phyloP scores from a whole-genome alignment of 2,113 vertebrate genomes.

The Spea bombifrons region DNA sequence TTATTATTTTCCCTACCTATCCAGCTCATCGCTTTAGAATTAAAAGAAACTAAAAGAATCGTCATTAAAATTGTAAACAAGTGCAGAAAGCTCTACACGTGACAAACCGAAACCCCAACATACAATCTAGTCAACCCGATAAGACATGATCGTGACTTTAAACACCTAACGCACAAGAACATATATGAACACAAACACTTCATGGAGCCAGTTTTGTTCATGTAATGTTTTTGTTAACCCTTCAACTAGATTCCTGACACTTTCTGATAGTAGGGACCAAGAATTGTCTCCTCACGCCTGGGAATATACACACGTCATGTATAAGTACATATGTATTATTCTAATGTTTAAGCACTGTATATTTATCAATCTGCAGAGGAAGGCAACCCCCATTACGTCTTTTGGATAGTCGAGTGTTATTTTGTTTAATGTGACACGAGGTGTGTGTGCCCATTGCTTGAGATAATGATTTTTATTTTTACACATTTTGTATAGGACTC shows the following conservation, averaged over 20 bases:
- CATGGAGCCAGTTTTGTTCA: slow-evolving; percentile 5
- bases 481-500: slow-evolving; percentile 19
- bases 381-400: slow-evolving; percentile 14
- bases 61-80: too few species aligned
- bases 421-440: slow-evolving; percentile 16
- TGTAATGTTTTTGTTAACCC: slow-evolving; percentile 12
- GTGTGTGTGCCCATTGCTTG: slow-evolving; percentile 9
- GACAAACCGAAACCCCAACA: too few species aligned
- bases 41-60: too few species aligned
- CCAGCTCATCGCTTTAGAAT: too few species aligned
- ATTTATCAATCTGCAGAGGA: slow-evolving; percentile 29
- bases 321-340: slow-evolving; percentile 36
- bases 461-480: slow-evolving; percentile 4
- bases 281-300: slow-evolving; percentile 2
- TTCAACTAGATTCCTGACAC: slow-evolving; percentile 11
- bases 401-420: slow-evolving; percentile 20
- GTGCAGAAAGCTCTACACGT: too few species aligned
- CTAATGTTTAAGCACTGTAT: slow-evolving; percentile 36
- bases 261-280: slow-evolving; percentile 33
- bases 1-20: too few species aligned
- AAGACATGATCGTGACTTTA: background rate
- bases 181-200: background rate
- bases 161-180: background rate
- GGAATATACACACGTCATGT: slow-evolving; percentile 23
- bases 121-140: too few species aligned